Evolutionary conservation across 2,888 invertebrate genomes (phyloP).

Genomic region (Tenthredo livida): DNA sequence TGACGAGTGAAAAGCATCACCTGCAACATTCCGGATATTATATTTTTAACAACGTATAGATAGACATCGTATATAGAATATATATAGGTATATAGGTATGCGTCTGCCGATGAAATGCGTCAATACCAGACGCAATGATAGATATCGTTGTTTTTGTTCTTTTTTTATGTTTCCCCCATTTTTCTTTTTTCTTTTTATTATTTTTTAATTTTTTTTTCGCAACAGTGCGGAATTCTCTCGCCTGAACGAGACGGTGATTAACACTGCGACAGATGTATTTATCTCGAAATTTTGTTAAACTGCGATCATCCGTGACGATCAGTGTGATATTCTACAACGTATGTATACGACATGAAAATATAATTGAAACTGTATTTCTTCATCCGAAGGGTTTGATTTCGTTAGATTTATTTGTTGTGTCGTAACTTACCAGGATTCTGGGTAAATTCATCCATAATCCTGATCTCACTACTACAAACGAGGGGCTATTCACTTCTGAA

Average conservation of each 20-base stretch:
- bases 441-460: background rate
- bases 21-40: conserved; percentile 69
- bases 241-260: conserved; percentile 19
- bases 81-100: background rate
- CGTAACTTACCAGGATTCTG: background rate
- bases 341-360: background rate
- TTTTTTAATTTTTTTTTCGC: background rate
- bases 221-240: background rate
- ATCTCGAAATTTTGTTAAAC: conserved; percentile 15
- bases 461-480: background rate
- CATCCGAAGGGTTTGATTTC: background rate
- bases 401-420: background rate
- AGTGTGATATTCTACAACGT: conserved; percentile 20
- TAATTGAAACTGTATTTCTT: background rate
- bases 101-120: conserved; percentile 12
- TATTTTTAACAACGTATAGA: conserved; percentile 63
- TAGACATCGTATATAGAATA: conserved; percentile 32
- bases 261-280: conserved; percentile 3
- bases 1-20: conserved; percentile 64
- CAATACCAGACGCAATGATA: background rate
- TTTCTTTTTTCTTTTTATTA: background rate
- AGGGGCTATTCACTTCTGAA: no score
- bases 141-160: background rate
- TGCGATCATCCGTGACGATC: conserved; percentile 17
- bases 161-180: background rate